phyloP scores from a whole-genome alignment of 2,888 invertebrate genomes.

The Gryllus longicercus region DNA sequence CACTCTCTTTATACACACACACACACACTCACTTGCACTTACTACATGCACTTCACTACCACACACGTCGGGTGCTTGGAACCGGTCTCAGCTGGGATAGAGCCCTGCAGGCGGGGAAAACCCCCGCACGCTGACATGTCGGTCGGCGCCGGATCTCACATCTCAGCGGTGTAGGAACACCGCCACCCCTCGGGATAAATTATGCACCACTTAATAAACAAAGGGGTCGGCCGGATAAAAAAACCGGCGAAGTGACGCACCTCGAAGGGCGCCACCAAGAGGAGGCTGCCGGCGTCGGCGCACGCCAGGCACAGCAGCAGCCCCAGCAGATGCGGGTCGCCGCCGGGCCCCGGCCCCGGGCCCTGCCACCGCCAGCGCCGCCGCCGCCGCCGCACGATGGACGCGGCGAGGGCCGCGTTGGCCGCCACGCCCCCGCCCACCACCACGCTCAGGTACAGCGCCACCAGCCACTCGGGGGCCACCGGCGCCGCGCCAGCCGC shows the following conservation, averaged over 20 bases:
- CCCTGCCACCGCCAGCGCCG: slow-evolving; percentile 20
- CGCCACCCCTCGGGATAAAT: too few species aligned
- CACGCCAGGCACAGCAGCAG: slow-evolving; percentile 25
- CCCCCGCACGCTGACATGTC: too few species aligned
- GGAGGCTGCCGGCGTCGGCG: slow-evolving; percentile 24
- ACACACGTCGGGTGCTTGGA: too few species aligned
- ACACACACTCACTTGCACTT: too few species aligned
- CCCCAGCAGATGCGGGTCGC: slow-evolving; percentile 22
- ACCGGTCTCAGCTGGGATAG: too few species aligned
- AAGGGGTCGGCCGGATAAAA: too few species aligned
- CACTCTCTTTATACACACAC: too few species aligned
- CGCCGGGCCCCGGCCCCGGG: slow-evolving; percentile 20
- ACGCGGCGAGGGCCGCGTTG: slow-evolving; percentile 19
- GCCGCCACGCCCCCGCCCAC: slow-evolving; percentile 23
- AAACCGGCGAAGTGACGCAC: not conserved
- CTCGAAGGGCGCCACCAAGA: slow-evolving; percentile 25
- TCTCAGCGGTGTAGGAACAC: too few species aligned
- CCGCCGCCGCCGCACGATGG: slow-evolving; percentile 21
- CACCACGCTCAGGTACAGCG: slow-evolving; percentile 21
- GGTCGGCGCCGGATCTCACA: too few species aligned
- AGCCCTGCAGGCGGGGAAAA: too few species aligned
- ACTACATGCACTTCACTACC: too few species aligned
- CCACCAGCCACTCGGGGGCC: slow-evolving; percentile 19
- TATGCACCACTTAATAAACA: too few species aligned
- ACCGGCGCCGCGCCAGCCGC: not conserved